These are phyloP conservation scores for Euproctis similis DNA, from an alignment of 2,888 invertebrate genomes.

Conservation along the genomic window DNA sequence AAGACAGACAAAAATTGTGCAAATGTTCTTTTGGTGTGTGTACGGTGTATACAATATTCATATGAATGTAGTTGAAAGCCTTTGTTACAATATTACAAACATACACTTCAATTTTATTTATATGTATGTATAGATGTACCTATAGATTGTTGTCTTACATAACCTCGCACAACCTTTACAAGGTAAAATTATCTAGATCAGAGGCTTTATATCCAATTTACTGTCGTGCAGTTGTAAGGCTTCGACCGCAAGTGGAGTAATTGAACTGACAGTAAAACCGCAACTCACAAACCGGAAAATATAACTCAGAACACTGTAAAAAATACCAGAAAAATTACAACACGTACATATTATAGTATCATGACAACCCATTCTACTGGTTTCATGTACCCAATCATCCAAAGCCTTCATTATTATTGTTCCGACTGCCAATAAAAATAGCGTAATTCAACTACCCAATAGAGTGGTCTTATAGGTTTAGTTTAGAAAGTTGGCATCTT, in stretches of 20 bases:
- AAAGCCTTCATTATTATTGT: conserved; percentile 57
- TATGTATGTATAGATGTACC: too few relatives aligned
- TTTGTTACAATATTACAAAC: too few relatives aligned
- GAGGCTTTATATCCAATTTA: conserved; percentile 67
- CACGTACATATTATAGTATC: too few relatives aligned
- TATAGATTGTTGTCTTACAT: conserved; percentile 45
- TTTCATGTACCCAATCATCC: conserved; percentile 45
- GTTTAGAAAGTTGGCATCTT: conserved; percentile 74
- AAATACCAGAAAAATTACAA: conserved; percentile 41
- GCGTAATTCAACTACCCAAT: conserved; percentile 57
- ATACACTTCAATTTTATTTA: too few relatives aligned
- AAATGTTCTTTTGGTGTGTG: too few relatives aligned
- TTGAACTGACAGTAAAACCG: conserved; percentile 62
- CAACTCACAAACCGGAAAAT: conserved; percentile 53
- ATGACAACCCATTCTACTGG: conserved; percentile 27
- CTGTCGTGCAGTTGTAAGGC: conserved; percentile 50
- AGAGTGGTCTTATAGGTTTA: conserved; percentile 61
- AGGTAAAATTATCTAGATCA: conserved; percentile 59
- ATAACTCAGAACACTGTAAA: conserved; percentile 42
- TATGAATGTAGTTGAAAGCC: too few relatives aligned
- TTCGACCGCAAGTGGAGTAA: conserved; percentile 65
- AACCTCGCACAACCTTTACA: conserved; percentile 51
- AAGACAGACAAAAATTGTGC: too few relatives aligned
- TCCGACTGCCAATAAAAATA: conserved; percentile 57
- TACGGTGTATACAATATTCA: too few relatives aligned